phyloP scores from a whole-genome alignment of 2,888 invertebrate species.

The Apamea monoglypha region DNA sequence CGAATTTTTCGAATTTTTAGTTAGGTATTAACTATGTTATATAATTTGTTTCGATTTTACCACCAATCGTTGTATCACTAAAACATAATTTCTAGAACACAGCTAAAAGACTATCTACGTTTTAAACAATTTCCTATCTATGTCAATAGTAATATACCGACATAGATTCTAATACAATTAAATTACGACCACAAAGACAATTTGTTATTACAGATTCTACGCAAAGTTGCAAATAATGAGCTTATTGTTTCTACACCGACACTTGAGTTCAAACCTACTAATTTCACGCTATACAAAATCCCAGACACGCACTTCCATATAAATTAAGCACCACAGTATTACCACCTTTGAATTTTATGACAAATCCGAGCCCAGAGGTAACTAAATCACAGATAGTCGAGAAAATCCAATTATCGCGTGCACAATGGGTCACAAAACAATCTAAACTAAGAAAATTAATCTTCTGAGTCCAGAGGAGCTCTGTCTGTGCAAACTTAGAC shows the following conservation, averaged over 20 bases:
- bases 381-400: conserved; percentile 88
- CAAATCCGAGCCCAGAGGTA: conserved; percentile 81
- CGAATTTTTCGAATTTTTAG: no score
- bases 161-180: conserved; percentile 11
- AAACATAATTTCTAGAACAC: conserved; percentile 3
- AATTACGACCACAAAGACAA: conserved; percentile 11
- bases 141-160: neutral
- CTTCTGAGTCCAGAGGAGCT: conserved; percentile 89
- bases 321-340: conserved; percentile 50
- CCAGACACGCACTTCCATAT: conserved; percentile 47
- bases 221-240: conserved; percentile 38
- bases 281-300: conserved; percentile 35
- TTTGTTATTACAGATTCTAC: conserved; percentile 28
- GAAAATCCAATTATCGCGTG: conserved; percentile 90
- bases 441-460: conserved; percentile 91
- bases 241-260: conserved; percentile 42
- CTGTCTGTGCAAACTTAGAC: conserved; percentile 90
- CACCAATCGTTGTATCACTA: neutral
- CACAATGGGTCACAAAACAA: conserved; percentile 91
- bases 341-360: conserved; percentile 74
- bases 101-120: neutral
- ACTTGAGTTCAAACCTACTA: conserved; percentile 25
- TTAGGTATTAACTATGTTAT: no score
- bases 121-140: conserved; percentile 12
- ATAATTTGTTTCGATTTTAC: no score